These are phyloP conservation scores for Danio aesculapii DNA, from an alignment of 2,797 vertebrate genomes.

Conservation along the genomic window DNA sequence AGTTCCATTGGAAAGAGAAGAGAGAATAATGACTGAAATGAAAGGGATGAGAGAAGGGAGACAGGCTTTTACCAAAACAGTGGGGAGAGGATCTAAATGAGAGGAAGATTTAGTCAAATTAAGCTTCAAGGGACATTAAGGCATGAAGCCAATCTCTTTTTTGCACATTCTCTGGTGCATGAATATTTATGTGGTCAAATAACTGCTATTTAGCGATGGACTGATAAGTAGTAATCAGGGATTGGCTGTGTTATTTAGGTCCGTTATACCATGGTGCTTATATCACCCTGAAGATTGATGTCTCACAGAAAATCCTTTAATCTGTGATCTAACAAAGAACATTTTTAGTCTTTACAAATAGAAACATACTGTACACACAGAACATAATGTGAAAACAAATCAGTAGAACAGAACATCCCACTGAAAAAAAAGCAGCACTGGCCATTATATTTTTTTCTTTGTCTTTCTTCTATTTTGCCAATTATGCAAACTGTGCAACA, in stretches of 20 bases:
- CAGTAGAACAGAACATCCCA: neutral
- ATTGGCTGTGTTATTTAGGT: slow-evolving; percentile 47
- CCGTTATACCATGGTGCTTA: slow-evolving; percentile 27
- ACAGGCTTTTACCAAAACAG: too few species aligned
- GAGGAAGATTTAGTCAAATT: too few species aligned
- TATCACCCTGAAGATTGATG: slow-evolving; percentile 18
- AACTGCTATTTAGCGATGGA: slow-evolving; percentile 1
- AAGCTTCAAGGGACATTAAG: slow-evolving; percentile 24
- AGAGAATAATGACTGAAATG: too few species aligned
- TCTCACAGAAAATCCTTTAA: slow-evolving; percentile 16
- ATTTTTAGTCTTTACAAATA: neutral
- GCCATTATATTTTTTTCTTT: slow-evolving; percentile 2
- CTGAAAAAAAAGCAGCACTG: neutral
- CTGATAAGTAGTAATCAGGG: slow-evolving; percentile 41
- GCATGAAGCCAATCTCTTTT: slow-evolving; percentile 1
- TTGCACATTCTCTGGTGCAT: neutral
- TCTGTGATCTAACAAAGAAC: slow-evolving; percentile 17
- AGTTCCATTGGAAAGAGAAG: too few species aligned
- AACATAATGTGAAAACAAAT: neutral
- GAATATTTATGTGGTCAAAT: slow-evolving; percentile 2
- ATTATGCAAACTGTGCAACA: slow-evolving; percentile 35
- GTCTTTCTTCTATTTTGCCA: neutral
- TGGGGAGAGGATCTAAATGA: too few species aligned
- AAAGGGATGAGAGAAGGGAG: too few species aligned
- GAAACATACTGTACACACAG: neutral